Evolutionary conservation across 1,140 invertebrate genomes (phyloP).

Genomic region (Drosophila nannoptera): DNA sequence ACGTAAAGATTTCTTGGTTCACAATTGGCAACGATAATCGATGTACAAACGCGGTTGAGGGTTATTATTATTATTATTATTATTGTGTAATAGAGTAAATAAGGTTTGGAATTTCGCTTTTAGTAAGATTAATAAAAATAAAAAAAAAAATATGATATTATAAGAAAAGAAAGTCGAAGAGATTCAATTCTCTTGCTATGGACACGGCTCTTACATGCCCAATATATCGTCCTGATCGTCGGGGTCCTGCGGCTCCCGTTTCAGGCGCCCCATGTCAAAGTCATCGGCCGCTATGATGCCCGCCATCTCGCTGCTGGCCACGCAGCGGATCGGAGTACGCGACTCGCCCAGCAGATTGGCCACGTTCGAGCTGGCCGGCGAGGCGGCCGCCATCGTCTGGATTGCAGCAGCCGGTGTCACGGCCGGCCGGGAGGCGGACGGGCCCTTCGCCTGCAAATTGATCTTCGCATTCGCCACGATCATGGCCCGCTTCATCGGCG

Average conservation of each 20-base stretch:
- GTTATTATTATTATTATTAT: no score
- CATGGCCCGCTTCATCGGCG: slow-evolving; percentile 42
- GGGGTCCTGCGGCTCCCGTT: slow-evolving; percentile 54
- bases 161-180: neutral
- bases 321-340: neutral
- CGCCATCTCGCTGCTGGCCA: slow-evolving; percentile 24
- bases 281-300: slow-evolving; percentile 62
- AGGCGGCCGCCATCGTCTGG: neutral
- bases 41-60: neutral
- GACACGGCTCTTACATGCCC: slow-evolving; percentile 39
- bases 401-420: neutral
- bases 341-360: slow-evolving; percentile 22
- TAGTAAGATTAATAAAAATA: no score
- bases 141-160: slow-evolving; percentile 1
- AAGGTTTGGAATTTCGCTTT: no score
- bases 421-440: neutral
- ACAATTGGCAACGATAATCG: neutral
- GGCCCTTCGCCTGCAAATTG: neutral
- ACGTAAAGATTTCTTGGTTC: neutral
- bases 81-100: neutral
- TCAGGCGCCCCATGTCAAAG: slow-evolving; percentile 39
- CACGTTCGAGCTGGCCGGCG: neutral
- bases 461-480: slow-evolving; percentile 53
- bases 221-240: slow-evolving; percentile 45
- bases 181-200: neutral